Conservation (phyloP, 2,113 vertebrate species). For the Tretioscincus oriximinensis region DNA sequence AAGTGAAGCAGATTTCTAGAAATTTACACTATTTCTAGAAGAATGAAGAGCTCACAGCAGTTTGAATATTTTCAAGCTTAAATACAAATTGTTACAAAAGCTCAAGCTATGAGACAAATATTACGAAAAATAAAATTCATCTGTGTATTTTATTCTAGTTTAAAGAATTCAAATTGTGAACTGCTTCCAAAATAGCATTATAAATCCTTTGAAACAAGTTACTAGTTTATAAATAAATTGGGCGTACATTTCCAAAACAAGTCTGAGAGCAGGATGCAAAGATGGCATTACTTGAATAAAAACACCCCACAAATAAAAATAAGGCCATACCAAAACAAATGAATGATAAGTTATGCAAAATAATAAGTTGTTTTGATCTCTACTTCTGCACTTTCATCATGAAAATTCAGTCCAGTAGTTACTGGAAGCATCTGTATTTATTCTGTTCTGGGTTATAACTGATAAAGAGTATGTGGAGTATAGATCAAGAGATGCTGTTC, state of each 20-base stretch:
- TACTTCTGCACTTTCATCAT: slow-evolving; percentile 67
- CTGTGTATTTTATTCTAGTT: slow-evolving; percentile 64
- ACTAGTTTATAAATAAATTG: slow-evolving; percentile 63
- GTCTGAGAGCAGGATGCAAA: slow-evolving; percentile 61
- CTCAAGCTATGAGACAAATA: too few species aligned
- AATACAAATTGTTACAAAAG: slow-evolving; percentile 43
- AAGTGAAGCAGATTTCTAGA: not conserved
- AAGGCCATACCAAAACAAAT: slow-evolving; percentile 59
- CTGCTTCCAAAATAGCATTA: slow-evolving; percentile 62
- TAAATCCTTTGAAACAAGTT: slow-evolving; percentile 73
- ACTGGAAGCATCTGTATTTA: slow-evolving; percentile 49
- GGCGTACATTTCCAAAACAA: slow-evolving; percentile 75
- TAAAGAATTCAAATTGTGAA: slow-evolving; percentile 39
- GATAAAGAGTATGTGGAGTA: slow-evolving; percentile 15
- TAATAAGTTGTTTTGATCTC: slow-evolving; percentile 69
- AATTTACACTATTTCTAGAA: not conserved
- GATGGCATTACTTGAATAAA: slow-evolving; percentile 70
- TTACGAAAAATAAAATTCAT: slow-evolving; percentile 60
- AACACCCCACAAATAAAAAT: slow-evolving; percentile 59
- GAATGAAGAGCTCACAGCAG: slow-evolving; percentile 21
- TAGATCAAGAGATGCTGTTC: not conserved
- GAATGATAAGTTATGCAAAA: slow-evolving; percentile 56
- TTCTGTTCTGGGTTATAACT: slow-evolving; percentile 7
- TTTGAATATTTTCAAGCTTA: slow-evolving; percentile 36
- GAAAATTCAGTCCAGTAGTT: slow-evolving; percentile 58